Base-by-base conservation (phyloP, 2,888 invertebrate genomes). In the Nebria brevicollis region DNA sequence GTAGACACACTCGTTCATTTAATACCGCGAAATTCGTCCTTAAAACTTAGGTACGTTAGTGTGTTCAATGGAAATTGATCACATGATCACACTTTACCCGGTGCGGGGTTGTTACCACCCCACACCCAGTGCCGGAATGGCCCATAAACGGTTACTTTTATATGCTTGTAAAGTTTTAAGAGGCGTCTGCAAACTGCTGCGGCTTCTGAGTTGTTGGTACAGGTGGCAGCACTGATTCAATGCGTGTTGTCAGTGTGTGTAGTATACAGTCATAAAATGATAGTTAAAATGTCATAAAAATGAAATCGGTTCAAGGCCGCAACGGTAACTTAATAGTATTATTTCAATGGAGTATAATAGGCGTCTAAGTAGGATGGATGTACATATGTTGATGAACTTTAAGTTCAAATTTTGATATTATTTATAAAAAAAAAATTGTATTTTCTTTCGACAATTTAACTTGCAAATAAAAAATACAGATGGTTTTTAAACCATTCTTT, bases 61-160 rank as follows among this genome's bases (percentile, higher is more conserved):
- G 68, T 26, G 68, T 68, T 25, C 68, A 15, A 42, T 42, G 43
- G 20, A 72, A 72, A 77, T 77, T 77, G 77, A 77, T 77, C 77
- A 72, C 72, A 72, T 43, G 43, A 43, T 43, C 54, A 54, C 54
- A 54, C 54, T 54, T 54, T 8, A 2, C n/a, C 64, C 15, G n/a
- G 70, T 64, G 10, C 26, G 13, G 20, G 26, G 20, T 68, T 68
- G 20, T 68, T 68, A 26, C 72, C 72, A 25, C 26, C 41, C 26
- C 41, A 7, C 26, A 64, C 73, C 78, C 86, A 86, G 85, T 54
- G 7, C 85, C 85, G 83, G 83, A 85, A 87, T 88, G 87, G 87
- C 86, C 87, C 88, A 88, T 89, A 89, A 89, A 89, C 88, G 89
- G 88, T 89, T 89, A 88, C 87, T 89, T 89, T 89, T 89, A 89